Evolutionary conservation across 2,797 vertebrate genomes (phyloP).

Genomic region (Halcyon leucocephala): DNA sequence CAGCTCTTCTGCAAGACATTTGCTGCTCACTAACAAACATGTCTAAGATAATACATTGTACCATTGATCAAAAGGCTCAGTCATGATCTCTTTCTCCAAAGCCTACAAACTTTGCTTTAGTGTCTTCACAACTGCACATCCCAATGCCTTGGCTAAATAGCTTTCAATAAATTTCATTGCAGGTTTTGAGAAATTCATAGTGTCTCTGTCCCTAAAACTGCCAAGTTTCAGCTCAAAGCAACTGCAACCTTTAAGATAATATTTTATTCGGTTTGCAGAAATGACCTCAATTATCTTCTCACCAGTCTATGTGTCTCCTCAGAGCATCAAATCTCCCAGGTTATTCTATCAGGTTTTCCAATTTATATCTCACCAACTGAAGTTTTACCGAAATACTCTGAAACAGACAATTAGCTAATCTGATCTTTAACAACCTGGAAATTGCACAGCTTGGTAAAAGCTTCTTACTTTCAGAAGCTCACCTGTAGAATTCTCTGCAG

Average conservation of each 20-base stretch:
- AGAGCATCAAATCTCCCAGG: neutral
- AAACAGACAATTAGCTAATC: neutral
- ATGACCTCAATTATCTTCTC: neutral
- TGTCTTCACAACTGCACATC: neutral
- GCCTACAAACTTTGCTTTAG: neutral
- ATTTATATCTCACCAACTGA: neutral
- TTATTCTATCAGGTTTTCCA: neutral
- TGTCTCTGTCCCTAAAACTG: neutral
- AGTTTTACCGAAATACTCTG: neutral
- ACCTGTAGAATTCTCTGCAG: slow-evolving; percentile 95
- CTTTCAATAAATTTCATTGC: neutral
- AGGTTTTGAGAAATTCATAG: neutral
- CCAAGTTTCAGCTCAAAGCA: neutral
- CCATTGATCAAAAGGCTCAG: neutral
- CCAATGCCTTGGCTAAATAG: neutral
- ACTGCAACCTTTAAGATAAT: neutral
- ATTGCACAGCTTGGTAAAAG: neutral
- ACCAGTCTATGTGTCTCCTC: neutral
- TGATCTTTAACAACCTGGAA: neutral
- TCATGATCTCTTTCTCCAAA: neutral
- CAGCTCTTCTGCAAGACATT: neutral
- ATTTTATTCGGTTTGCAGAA: neutral
- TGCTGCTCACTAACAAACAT: neutral
- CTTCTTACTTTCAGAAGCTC: slow-evolving; percentile 17
- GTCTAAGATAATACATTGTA: neutral